Evolutionary conservation across 2,113 vertebrate genomes (phyloP).

Genomic region (Kryptolebias marmoratus): DNA sequence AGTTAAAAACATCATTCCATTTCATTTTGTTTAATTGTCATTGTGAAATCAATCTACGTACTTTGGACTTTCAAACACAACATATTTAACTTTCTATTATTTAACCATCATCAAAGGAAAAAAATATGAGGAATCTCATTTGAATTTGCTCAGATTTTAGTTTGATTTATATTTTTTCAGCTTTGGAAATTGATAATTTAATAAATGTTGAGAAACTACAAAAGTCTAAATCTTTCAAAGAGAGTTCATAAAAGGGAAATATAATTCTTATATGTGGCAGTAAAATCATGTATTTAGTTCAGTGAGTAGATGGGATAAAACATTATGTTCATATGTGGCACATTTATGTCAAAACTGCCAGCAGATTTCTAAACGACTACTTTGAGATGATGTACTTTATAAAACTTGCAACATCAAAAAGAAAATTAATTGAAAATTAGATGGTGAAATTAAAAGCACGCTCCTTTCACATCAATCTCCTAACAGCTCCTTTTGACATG

Average conservation of each 20-base stretch:
- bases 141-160: neutral
- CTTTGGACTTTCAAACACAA: neutral
- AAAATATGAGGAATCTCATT: too few species aligned
- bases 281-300: constrained; percentile 15
- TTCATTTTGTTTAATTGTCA: too few species aligned
- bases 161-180: neutral
- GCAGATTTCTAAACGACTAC: neutral
- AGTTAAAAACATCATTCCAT: too few species aligned
- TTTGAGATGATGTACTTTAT: neutral
- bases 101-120: too few species aligned
- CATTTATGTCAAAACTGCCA: neutral
- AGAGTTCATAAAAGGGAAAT: neutral
- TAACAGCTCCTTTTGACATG: neutral
- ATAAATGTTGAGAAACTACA: neutral
- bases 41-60: neutral
- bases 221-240: neutral
- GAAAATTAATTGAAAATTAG: constrained; percentile 8
- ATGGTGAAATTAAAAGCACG: constrained; percentile 6
- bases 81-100: too few species aligned
- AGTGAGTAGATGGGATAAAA: neutral
- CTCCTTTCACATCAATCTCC: neutral
- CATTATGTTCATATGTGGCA: neutral
- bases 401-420: neutral
- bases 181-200: neutral
- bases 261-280: neutral